A percentile compares a stretch with the other conserved stretches of the same genome.
These are phyloP conservation scores for Tenebrosternarchus preto DNA, from an alignment of 2,113 vertebrate genomes.

Conservation along the genomic window DNA sequence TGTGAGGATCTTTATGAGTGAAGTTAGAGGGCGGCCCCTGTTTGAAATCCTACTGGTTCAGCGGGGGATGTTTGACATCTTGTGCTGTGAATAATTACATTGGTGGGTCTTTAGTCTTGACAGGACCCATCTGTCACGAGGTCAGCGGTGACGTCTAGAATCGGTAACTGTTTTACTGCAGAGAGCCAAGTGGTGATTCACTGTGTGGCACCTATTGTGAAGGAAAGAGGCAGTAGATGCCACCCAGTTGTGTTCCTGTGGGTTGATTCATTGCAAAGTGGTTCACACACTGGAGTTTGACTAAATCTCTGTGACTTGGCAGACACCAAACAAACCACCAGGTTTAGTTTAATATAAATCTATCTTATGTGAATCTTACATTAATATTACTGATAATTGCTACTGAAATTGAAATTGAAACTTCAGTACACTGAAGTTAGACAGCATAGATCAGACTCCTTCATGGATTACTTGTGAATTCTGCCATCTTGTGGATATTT, in stretches of 20 bases:
- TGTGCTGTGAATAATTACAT: background rate
- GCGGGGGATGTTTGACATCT: background rate
- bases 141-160: background rate
- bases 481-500: constrained; percentile 44
- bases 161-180: background rate
- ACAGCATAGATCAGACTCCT: background rate
- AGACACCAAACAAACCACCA: no score
- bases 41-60: background rate
- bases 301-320: background rate
- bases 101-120: no score
- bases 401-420: no score
- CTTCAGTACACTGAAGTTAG: background rate
- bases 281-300: background rate
- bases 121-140: background rate
- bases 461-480: background rate
- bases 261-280: background rate
- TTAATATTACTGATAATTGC: no score
- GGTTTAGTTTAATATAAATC: no score
- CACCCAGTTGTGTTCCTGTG: background rate
- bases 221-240: background rate
- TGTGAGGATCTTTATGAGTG: no score
- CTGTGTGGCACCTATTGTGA: background rate
- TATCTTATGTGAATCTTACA: no score
- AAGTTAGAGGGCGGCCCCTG: no score
- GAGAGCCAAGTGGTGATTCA: background rate